These are phyloP conservation scores for Ericerus pela DNA, from an alignment of 1,140 invertebrate genomes.

Conservation along the genomic window DNA sequence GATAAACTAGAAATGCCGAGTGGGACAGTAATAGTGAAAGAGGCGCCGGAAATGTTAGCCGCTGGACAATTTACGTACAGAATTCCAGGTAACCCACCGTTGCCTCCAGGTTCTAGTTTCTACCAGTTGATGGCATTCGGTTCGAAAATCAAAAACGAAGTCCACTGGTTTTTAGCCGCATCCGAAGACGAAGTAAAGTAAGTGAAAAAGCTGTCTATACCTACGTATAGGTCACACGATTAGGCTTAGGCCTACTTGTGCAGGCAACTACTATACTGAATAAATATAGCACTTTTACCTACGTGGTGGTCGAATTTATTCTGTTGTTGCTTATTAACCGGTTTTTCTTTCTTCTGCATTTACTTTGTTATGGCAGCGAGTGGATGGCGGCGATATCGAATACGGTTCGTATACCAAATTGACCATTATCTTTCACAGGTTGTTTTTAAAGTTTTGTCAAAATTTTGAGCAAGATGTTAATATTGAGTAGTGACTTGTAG, in stretches of 20 bases:
- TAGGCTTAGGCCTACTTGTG: too few species aligned
- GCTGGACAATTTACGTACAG: conserved; percentile 55
- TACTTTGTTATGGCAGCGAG: conserved; percentile 37
- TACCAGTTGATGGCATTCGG: conserved; percentile 56
- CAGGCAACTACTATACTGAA: too few species aligned
- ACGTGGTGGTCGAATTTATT: too few species aligned
- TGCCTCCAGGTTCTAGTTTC: conserved; percentile 45
- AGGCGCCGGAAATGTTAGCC: conserved; percentile 61
- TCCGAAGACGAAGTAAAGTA: conserved; percentile 49
- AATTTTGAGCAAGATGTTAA: too few species aligned
- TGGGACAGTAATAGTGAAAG: conserved; percentile 44
- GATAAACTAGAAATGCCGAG: conserved; percentile 27
- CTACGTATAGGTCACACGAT: conserved; percentile 7
- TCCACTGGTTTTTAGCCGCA: conserved; percentile 46
- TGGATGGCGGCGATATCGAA: conserved; percentile 56
- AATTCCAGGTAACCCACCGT: conserved; percentile 48
- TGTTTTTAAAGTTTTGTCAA: too few species aligned
- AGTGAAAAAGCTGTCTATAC: conserved; percentile 23
- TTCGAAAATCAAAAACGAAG: conserved; percentile 37
- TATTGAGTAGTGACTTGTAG: too few species aligned
- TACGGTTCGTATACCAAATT: conserved; percentile 39
- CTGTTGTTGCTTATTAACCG: neutral
- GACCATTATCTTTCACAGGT: too few species aligned
- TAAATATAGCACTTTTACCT: too few species aligned
- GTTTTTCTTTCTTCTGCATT: conserved; percentile 24